Conservation (phyloP, 2,797 vertebrate genomes). For the Sebastes kiyomatsui region DNA sequence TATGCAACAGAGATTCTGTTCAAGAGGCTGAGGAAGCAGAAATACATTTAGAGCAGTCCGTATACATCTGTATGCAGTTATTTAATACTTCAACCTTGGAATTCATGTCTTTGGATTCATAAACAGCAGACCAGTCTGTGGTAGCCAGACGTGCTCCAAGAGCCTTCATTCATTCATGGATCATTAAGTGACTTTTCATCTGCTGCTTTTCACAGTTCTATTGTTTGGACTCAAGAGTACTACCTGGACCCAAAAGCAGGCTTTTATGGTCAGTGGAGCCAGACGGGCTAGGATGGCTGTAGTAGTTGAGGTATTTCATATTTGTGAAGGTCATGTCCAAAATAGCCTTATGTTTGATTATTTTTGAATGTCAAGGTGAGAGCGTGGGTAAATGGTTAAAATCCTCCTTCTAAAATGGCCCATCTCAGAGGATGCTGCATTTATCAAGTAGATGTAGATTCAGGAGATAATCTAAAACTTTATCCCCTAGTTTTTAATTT, state of each 20-base stretch:
- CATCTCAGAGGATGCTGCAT: not conserved
- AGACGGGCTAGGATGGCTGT: not conserved
- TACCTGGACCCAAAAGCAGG: not conserved
- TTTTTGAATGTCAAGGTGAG: constrained; percentile 16
- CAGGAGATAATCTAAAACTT: not conserved
- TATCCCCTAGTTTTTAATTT: not conserved
- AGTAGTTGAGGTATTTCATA: not conserved
- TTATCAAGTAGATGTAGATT: not conserved
- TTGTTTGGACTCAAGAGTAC: not conserved
- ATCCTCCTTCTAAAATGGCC: not conserved
- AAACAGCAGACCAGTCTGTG: not conserved
- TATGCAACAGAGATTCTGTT: not conserved
- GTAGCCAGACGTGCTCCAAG: not conserved
- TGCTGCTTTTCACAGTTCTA: not conserved
- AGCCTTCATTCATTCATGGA: not conserved
- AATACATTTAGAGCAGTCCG: not conserved
- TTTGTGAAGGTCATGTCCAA: constrained; percentile 5
- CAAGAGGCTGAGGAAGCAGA: not conserved
- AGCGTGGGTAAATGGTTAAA: not conserved
- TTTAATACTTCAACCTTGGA: not conserved
- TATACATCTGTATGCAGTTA: not conserved
- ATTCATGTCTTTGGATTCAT: not conserved
- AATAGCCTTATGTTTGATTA: not conserved
- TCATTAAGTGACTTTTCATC: not conserved
- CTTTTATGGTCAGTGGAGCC: not conserved